Base-by-base conservation (phyloP, 2,797 vertebrate species). In the Phyllotis vaccarum region DNA sequence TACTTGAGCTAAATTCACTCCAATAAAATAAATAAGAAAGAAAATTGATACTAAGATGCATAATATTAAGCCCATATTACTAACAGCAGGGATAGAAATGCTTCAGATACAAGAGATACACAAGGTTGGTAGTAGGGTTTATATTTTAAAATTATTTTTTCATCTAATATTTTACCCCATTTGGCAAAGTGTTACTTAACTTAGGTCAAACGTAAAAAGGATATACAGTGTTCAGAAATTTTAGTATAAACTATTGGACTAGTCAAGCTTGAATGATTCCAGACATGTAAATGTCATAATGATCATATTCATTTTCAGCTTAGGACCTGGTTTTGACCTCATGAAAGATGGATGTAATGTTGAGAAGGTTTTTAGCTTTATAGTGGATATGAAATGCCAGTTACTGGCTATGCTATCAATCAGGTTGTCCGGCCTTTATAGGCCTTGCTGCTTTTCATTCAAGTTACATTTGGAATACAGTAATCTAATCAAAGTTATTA, bases 311-410 rank as follows among this genome's bases (percentile, higher is more conserved):
- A 68, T 86, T 95, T 85, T 62, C 68, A 72, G 31, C 72, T 93
- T 40, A 16, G 86, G 17, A 27, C 93, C 97, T 96, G 0, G 14
- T 85, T 95, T 96, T 94, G 19, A 72, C 43, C n/a, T 66, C 58
- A 7, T 91, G 68, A 96, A 93, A 89, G 31, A 91, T 75, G 17
- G 74, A 9, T 37, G 31, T 66, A 76, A 85, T 89, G 81, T 0
- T 0, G 79, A 80, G 52, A 93, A 52, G 2, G 11, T 29, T 80
- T n/a, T 86, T 94, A 86, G 75, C 9, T 87, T 31, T 3, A 37
- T 49, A 80, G 62, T 89, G 40, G 87, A 96, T 96, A 94, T 82
- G 49, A 97, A 95, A 96, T 89, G 9, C 76, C 80, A 56, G 14
- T 46, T 85, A 54, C 70, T 31, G 66, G 37, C 21, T n/a, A 60